A percentile compares a stretch with the other conserved stretches of the same genome.
These are phyloP conservation scores for Drosophila paulistorum DNA, from an alignment of 1,140 invertebrate genomes.

Conservation along the genomic window DNA sequence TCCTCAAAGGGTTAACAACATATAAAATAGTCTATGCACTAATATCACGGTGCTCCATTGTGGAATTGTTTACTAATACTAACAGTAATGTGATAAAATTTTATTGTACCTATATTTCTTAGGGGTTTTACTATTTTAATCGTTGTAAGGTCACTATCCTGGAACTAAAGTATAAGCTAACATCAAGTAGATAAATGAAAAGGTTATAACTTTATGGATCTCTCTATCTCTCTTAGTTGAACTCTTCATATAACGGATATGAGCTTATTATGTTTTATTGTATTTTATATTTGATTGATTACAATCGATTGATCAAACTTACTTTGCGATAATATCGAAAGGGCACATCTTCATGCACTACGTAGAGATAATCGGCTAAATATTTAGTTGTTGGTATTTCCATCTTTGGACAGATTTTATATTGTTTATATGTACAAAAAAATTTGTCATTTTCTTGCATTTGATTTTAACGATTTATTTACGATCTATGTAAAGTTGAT, in stretches of 20 bases:
- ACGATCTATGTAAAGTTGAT: slow-evolving; percentile 27
- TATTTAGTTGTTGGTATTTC: slow-evolving; percentile 82
- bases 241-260: not conserved
- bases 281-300: no score
- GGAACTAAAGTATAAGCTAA: no score
- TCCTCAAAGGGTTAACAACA: no score
- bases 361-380: slow-evolving; percentile 82
- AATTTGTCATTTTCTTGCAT: slow-evolving; percentile 83
- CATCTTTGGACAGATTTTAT: slow-evolving; percentile 82
- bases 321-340: slow-evolving; percentile 83
- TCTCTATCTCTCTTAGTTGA: not conserved
- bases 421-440: slow-evolving; percentile 73
- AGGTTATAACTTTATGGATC: no score
- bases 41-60: no score
- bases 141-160: no score
- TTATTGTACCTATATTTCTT: no score
- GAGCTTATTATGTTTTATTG: not conserved
- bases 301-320: slow-evolving; percentile 45
- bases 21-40: no score
- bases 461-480: slow-evolving; percentile 57
- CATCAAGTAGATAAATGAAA: no score
- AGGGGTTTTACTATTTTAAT: no score
- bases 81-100: no score
- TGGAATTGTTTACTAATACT: no score
- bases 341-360: slow-evolving; percentile 82